Conservation (phyloP, 2,113 vertebrate genomes). For the Macroglossus sobrinus region DNA sequence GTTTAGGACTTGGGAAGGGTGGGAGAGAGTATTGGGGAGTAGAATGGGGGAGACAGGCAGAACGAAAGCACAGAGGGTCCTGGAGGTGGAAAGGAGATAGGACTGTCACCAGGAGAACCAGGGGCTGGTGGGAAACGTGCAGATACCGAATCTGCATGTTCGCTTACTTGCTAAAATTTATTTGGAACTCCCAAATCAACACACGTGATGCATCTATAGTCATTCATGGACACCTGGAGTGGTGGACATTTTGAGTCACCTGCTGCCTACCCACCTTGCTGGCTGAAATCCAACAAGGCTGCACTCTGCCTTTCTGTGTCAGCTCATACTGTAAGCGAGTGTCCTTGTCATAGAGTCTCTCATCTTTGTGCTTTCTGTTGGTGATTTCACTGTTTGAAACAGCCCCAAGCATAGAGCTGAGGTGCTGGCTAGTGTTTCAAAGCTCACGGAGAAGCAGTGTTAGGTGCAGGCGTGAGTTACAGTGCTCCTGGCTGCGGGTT, state of each 20-base stretch:
- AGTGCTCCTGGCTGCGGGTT: background rate
- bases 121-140: rapidly evolving
- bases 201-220: background rate
- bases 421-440: background rate
- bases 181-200: background rate
- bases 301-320: rapidly evolving
- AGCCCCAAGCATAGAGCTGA: background rate
- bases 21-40: no score
- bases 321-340: rapidly evolving
- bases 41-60: background rate
- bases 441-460: background rate
- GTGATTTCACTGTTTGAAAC: background rate
- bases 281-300: background rate
- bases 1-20: background rate
- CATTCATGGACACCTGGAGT: background rate
- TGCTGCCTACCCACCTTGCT: rapidly evolving
- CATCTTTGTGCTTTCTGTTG: background rate
- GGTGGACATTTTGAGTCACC: background rate
- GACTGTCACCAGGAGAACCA: background rate
- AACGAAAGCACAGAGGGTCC: background rate
- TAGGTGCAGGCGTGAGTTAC: background rate
- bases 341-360: background rate
- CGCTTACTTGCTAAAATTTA: background rate
- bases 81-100: background rate
- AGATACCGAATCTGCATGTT: background rate